Evolutionary conservation across 1,140 invertebrate genomes (phyloP).

Genomic region (Latrodectus geometricus): DNA sequence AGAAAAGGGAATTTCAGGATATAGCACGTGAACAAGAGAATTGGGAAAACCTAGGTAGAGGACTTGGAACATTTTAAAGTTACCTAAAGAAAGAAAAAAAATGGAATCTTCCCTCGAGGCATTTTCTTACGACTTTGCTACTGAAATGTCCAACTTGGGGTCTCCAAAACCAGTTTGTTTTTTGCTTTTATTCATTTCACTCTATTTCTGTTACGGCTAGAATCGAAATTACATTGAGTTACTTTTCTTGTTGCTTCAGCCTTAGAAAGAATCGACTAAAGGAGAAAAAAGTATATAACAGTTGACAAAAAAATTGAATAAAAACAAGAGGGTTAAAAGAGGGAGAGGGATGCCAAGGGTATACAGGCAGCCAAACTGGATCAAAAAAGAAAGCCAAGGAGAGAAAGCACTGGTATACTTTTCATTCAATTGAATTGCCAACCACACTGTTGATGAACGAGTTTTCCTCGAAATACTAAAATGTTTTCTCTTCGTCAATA

Average conservation of each 20-base stretch:
- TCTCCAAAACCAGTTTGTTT: not conserved
- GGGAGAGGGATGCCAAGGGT: not conserved
- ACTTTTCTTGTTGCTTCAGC: constrained; percentile 23
- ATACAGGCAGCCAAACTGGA: not conserved
- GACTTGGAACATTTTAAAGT: constrained; percentile 11
- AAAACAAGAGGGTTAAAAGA: not conserved
- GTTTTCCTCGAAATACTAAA: not conserved
- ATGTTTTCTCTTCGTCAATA: constrained; percentile 15
- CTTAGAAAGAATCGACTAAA: not conserved
- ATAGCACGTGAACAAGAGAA: not conserved
- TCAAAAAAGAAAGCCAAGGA: not conserved
- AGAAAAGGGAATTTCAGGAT: not conserved
- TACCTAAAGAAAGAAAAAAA: not conserved
- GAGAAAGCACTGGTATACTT: not conserved
- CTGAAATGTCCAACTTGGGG: not conserved
- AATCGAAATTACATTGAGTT: constrained; percentile 30
- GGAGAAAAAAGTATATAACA: not conserved
- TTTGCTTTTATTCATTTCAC: constrained; percentile 29
- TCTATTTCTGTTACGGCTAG: constrained; percentile 25
- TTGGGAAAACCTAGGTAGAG: not conserved
- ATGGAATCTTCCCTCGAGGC: not conserved
- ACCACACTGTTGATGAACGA: constrained; percentile 43
- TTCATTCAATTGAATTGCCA: constrained; percentile 40
- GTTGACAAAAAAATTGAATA: constrained; percentile 30
- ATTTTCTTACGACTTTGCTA: constrained; percentile 1